A percentile compares a stretch with the other conserved stretches of the same genome.
These are phyloP conservation scores for Tinea semifulvella DNA, from an alignment of 2,888 invertebrate genomes.

Conservation along the genomic window DNA sequence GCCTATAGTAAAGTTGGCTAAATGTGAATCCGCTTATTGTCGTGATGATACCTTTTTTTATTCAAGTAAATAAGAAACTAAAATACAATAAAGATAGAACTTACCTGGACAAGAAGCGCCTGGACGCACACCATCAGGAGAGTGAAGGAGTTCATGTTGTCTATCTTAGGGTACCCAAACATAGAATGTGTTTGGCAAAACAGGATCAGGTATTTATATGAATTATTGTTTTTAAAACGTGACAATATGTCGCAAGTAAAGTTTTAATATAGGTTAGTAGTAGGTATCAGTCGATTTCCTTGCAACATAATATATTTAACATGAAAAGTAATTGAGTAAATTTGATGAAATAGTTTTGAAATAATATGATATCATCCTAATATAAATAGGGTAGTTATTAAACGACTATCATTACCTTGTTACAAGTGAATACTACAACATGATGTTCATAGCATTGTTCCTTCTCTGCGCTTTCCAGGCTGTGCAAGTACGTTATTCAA, in stretches of 20 bases:
- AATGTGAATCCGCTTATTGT: too few species aligned
- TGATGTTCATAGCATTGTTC: neutral
- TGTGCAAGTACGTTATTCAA: neutral
- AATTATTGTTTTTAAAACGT: too few species aligned
- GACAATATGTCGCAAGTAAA: too few species aligned
- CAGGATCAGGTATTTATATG: too few species aligned
- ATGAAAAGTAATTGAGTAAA: too few species aligned
- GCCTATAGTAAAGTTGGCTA: too few species aligned
- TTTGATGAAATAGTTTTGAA: neutral
- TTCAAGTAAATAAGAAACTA: too few species aligned
- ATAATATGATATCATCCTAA: neutral
- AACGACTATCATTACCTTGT: neutral
- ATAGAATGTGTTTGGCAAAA: too few species aligned
- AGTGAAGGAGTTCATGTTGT: constrained; percentile 11
- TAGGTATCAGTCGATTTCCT: neutral
- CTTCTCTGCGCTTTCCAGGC: neutral
- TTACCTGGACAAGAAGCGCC: constrained; percentile 21
- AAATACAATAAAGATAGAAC: too few species aligned
- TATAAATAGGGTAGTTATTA: neutral
- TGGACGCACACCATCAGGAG: constrained; percentile 19
- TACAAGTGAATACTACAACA: constrained; percentile 4
- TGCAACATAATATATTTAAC: too few species aligned
- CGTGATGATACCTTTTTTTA: too few species aligned
- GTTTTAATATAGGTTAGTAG: neutral
- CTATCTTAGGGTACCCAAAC: too few species aligned